phyloP scores from a whole-genome alignment of 2,797 vertebrate genomes.

The Malacoraja senta region DNA sequence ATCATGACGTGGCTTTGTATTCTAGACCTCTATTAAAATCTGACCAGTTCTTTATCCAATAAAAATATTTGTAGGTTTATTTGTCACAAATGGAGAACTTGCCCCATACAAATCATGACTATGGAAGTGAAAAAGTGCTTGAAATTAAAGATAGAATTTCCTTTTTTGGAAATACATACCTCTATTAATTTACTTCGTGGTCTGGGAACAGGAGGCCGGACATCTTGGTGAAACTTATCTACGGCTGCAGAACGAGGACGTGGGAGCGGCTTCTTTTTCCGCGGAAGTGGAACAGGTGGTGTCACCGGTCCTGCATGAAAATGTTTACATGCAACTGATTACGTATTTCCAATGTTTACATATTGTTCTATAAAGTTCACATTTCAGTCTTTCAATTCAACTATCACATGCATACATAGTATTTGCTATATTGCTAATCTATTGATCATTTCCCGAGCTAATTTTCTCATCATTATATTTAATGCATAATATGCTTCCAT shows the following conservation, averaged over 20 bases:
- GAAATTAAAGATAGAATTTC: not conserved
- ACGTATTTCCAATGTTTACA: not conserved
- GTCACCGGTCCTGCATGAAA: not conserved
- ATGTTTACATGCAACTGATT: not conserved
- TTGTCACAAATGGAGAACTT: not conserved
- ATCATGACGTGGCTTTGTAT: too few relatives aligned
- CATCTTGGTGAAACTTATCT: not conserved
- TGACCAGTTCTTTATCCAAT: not conserved
- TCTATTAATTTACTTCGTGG: conserved; percentile 61
- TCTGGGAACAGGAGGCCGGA: conserved; percentile 55
- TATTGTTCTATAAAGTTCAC: not conserved
- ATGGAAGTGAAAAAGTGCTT: not conserved
- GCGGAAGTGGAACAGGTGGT: conserved; percentile 56
- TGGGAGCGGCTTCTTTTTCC: conserved; percentile 49
- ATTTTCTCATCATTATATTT: too few relatives aligned
- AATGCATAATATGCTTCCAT: too few relatives aligned
- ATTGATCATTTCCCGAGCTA: too few relatives aligned
- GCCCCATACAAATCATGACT: not conserved
- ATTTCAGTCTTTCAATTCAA: not conserved
- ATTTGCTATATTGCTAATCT: too few relatives aligned
- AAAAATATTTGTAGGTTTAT: not conserved
- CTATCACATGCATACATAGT: not conserved
- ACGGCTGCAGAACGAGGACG: conserved; percentile 42
- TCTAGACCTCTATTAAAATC: not conserved
- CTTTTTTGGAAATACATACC: conserved; percentile 45